Evolutionary conservation across 1,140 invertebrate genomes (phyloP), one percentile per base, ranked within the genome.

Genomic region (Platyscapa corneri): DNA sequence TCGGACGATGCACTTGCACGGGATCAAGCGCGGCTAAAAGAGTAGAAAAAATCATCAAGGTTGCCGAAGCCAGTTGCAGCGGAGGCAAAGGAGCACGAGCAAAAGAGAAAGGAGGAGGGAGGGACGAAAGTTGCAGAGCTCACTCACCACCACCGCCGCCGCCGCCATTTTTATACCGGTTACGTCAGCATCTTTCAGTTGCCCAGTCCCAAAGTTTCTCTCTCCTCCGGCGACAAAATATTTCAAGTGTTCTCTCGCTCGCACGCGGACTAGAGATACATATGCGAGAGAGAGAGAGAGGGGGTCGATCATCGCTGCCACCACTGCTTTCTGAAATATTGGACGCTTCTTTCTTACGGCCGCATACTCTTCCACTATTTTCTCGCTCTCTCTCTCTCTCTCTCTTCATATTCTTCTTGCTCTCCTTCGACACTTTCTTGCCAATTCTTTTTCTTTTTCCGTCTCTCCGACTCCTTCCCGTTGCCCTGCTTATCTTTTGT

Each of bases 101-200:
- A 80, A 80, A 80, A 80, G 39, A 64, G 46, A 53, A 79, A 64
- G 46, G 76, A 78, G 14, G 79, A 80, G 34, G 32, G 49, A 42
- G 77, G 65, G 56, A 60, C 46, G 53, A 64, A 64, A 64, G 56
- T 64, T 79, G 53, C 14, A 10, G 49, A 60, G 27, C 77, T 74
- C 70, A 39, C 27, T 39, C 18, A 64, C 60, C 60, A 10, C 65
- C 16, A 23, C 32, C 18, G 34, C 23, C 34, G 67, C 18, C 37
- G 27, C 84, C 89, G 89, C 88, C 89, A 90, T 92, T 89, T 91
- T 90, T 91, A 90, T 88, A 77, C 78, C 56, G 67, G 89, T 92
- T 92, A 91, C 92, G 92, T 92, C 91, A 92, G 92, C 91, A 92
- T 92, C 90, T 92, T 92, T 91, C 91, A 90, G 89, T 90, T 90